phyloP scores from a whole-genome alignment of 2,888 invertebrate genomes.

The Loripinus fragilis region DNA sequence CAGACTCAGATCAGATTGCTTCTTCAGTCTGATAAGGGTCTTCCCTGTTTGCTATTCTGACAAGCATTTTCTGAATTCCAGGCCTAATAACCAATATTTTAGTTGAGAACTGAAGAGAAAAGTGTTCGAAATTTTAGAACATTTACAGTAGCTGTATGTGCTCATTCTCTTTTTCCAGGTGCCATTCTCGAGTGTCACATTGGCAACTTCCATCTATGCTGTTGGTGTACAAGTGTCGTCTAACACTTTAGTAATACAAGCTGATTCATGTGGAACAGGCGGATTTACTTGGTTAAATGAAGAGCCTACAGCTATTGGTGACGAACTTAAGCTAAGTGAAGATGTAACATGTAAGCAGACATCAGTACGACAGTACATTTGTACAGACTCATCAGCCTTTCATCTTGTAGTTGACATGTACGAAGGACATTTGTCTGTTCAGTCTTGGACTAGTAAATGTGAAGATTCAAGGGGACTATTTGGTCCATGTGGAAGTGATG shows the following conservation, averaged over 20 bases:
- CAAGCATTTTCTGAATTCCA: no score
- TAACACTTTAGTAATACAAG: constrained; percentile 47
- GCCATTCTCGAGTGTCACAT: constrained; percentile 19
- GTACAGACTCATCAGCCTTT: constrained; percentile 39
- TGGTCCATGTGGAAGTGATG: constrained; percentile 60
- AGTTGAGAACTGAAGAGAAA: no score
- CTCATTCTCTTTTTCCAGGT: not conserved
- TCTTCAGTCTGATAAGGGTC: no score
- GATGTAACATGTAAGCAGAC: constrained; percentile 38
- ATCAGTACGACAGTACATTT: constrained; percentile 45
- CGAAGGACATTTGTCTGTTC: constrained; percentile 46
- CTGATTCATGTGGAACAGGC: constrained; percentile 33
- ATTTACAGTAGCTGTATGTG: no score
- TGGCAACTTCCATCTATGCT: constrained; percentile 28
- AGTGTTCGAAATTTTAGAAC: no score
- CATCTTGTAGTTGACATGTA: constrained; percentile 55
- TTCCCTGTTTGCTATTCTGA: no score
- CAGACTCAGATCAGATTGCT: no score
- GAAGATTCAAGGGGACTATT: constrained; percentile 51
- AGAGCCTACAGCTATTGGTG: constrained; percentile 38
- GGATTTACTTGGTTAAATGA: constrained; percentile 54
- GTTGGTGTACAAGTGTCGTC: constrained; percentile 24
- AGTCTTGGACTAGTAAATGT: constrained; percentile 46
- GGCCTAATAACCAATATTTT: no score
- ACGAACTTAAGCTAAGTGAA: constrained; percentile 30